Evolutionary conservation across 2,888 invertebrate genomes (phyloP).

Genomic region (Orthosia incerta): DNA sequence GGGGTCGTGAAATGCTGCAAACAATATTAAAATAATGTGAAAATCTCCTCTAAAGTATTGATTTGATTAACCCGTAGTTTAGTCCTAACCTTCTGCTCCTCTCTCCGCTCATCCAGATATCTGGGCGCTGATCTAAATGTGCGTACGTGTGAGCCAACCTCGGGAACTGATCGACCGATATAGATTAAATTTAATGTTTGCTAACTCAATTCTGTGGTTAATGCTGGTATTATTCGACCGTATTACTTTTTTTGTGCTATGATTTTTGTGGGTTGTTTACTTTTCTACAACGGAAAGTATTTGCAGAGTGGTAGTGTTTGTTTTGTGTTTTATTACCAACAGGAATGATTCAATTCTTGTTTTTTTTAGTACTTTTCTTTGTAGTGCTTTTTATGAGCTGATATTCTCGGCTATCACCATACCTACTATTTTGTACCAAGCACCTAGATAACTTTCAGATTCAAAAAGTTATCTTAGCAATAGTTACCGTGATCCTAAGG

Average conservation of each 20-base stretch:
- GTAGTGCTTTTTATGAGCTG: no score
- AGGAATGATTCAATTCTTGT: neutral
- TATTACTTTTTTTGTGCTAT: constrained; percentile 40
- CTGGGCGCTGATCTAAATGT: constrained; percentile 66
- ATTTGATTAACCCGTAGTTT: no score
- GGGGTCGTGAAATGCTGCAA: no score
- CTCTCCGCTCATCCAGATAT: constrained; percentile 33
- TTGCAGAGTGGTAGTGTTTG: neutral
- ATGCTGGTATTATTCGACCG: constrained; percentile 56
- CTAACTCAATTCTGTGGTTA: constrained; percentile 66
- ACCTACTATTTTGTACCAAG: neutral
- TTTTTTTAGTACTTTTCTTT: no score
- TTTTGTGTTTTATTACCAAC: neutral
- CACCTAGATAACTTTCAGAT: neutral
- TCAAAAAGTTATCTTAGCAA: no score
- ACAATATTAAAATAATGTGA: no score
- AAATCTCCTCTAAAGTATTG: no score
- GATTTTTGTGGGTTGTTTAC: constrained; percentile 17
- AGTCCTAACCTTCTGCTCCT: constrained; percentile 38
- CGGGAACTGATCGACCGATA: constrained; percentile 68
- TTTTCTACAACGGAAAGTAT: neutral
- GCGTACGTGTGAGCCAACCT: constrained; percentile 65
- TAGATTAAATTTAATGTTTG: constrained; percentile 67
- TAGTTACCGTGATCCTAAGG: no score
- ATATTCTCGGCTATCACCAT: no score